phyloP scores from a whole-genome alignment of 2,113 vertebrate species.

The Ascaphus truei region DNA sequence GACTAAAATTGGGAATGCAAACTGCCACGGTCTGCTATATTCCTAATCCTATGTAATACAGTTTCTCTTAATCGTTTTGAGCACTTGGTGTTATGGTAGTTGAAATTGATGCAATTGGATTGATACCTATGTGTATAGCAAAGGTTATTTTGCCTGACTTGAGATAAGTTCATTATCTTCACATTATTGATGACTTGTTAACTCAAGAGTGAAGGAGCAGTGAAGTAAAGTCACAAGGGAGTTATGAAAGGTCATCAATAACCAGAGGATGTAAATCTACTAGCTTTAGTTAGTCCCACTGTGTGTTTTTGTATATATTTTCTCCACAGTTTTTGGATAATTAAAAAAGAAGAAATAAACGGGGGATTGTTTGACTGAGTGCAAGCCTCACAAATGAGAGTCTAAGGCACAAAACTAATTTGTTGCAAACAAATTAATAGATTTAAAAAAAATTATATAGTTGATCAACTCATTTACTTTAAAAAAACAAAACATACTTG shows the following conservation, averaged over 20 bases:
- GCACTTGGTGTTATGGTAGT: neutral
- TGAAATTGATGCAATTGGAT: slow-evolving; percentile 1
- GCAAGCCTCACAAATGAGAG: too few relatives aligned
- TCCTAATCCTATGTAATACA: neutral
- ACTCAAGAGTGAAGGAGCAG: slow-evolving; percentile 17
- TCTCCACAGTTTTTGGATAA: neutral
- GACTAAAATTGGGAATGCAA: too few relatives aligned
- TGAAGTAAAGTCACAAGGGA: slow-evolving; percentile 18
- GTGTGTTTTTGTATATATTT: slow-evolving; percentile 3
- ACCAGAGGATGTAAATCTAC: slow-evolving; percentile 23
- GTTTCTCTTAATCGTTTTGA: neutral
- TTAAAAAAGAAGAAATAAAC: neutral
- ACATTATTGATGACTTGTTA: slow-evolving; percentile 33
- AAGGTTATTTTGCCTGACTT: slow-evolving; percentile 30
- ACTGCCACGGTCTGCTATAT: neutral
- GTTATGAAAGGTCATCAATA: slow-evolving; percentile 26
- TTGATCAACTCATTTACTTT: too few relatives aligned
- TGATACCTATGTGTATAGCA: slow-evolving; percentile 8
- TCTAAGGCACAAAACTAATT: too few relatives aligned
- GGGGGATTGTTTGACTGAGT: too few relatives aligned
- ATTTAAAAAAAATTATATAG: too few relatives aligned
- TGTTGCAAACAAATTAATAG: too few relatives aligned
- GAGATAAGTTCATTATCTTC: slow-evolving; percentile 30
- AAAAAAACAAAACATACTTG: too few relatives aligned
- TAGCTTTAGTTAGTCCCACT: slow-evolving; percentile 23